A percentile compares a stretch with the other conserved stretches of the same genome.
Evolutionary conservation across 2,113 vertebrate species (phyloP).

Genomic region (Dromiciops gliroides): DNA sequence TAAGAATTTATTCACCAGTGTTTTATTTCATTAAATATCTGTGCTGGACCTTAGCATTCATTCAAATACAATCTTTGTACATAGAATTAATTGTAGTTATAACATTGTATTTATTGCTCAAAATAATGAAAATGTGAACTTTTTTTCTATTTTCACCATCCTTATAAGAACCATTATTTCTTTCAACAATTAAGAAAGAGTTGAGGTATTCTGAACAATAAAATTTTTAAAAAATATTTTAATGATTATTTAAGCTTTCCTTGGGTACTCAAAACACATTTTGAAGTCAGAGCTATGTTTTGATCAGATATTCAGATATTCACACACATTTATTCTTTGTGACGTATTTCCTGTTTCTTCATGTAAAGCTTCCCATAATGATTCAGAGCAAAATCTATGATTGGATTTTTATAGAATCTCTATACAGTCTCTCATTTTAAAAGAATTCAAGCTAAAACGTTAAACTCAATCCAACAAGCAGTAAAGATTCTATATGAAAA

Average conservation of each 20-base stretch:
- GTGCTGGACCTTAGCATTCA: conserved; percentile 81
- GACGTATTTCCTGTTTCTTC: neutral
- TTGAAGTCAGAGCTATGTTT: neutral
- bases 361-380: neutral
- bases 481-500: neutral
- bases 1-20: conserved; percentile 38
- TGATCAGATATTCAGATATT: neutral
- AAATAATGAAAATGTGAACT: conserved; percentile 77
- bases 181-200: conserved; percentile 72
- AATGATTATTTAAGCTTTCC: conserved; percentile 4
- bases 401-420: neutral
- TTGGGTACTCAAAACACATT: neutral
- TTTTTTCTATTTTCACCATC: conserved; percentile 71
- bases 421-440: neutral
- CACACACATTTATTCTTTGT: neutral
- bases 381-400: neutral
- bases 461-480: neutral
- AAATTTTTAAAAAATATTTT: conserved; percentile 58
- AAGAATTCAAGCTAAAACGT: neutral
- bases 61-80: conserved; percentile 73
- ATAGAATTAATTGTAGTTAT: conserved; percentile 68
- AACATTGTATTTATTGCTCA: conserved; percentile 81
- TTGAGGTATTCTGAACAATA: conserved; percentile 72
- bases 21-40: conserved; percentile 50
- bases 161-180: conserved; percentile 61